phyloP scores from a whole-genome alignment of 2,888 invertebrate species.

The Dynastes tityus region DNA sequence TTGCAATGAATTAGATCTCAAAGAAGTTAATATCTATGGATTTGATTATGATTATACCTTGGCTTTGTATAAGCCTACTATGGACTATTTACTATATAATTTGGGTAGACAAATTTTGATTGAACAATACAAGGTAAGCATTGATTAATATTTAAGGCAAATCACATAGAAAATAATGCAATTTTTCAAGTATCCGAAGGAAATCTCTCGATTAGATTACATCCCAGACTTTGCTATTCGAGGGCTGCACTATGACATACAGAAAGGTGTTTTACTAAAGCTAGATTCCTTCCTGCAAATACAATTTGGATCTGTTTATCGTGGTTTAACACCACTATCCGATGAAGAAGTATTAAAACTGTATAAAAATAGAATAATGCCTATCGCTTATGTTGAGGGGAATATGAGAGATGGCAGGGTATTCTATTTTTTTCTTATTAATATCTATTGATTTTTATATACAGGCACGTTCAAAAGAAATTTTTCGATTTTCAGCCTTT shows the following conservation, averaged over 20 bases:
- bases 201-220: conserved; percentile 86
- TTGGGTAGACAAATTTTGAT: conserved; percentile 90
- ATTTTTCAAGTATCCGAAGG: conserved; percentile 87
- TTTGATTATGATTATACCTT: conserved; percentile 99
- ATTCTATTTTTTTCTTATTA: conserved; percentile 54
- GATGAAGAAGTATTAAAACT: conserved; percentile 88
- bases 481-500: no score
- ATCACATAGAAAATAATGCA: neutral
- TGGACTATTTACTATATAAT: conserved; percentile 93
- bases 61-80: conserved; percentile 92
- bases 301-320: conserved; percentile 94
- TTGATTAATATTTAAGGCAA: neutral
- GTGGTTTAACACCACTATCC: conserved; percentile 86
- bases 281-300: conserved; percentile 97
- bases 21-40: conserved; percentile 94
- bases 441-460: conserved; percentile 25
- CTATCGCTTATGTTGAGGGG: conserved; percentile 90
- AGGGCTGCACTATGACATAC: conserved; percentile 98
- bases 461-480: neutral
- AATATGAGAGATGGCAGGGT: conserved; percentile 82
- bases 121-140: conserved; percentile 86
- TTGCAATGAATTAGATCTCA: conserved; percentile 94
- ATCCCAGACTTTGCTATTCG: conserved; percentile 95
- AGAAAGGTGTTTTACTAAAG: conserved; percentile 93
- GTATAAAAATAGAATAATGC: conserved; percentile 90